phyloP scores from a whole-genome alignment of 23 tunicate species.

The Trididemnum nubilum region DNA sequence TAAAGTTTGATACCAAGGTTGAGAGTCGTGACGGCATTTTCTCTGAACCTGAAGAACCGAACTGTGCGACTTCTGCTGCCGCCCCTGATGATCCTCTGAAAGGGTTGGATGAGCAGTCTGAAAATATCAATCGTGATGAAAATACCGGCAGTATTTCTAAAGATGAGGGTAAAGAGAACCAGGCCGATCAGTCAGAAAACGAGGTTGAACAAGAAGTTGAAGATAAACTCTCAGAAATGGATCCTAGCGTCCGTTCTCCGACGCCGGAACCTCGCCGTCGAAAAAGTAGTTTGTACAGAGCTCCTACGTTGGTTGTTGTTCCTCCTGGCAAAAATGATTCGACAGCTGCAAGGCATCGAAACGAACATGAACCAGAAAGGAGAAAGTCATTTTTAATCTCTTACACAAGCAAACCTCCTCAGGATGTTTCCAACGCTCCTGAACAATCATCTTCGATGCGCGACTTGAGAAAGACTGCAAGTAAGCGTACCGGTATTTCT shows the following conservation, averaged over 20 bases:
- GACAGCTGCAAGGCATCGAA: background rate
- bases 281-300: constrained; percentile 22
- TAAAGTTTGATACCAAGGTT: background rate
- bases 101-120: too few species aligned
- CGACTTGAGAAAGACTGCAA: constrained; percentile 4
- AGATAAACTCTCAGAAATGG: background rate
- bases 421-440: constrained; percentile 1
- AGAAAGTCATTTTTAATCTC: background rate
- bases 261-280: background rate
- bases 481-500: background rate
- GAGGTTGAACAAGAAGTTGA: background rate
- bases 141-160: background rate
- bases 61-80: too few species aligned
- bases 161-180: background rate
- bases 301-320: background rate
- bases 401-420: background rate
- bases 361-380: background rate
- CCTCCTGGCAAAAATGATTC: background rate
- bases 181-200: background rate
- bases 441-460: constrained; percentile 1
- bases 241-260: background rate
- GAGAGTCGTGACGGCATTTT: too few species aligned
- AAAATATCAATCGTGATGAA: background rate
- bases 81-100: too few species aligned
- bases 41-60: too few species aligned